phyloP scores from a whole-genome alignment of 2,888 invertebrate species.

The Laspeyria flexula region DNA sequence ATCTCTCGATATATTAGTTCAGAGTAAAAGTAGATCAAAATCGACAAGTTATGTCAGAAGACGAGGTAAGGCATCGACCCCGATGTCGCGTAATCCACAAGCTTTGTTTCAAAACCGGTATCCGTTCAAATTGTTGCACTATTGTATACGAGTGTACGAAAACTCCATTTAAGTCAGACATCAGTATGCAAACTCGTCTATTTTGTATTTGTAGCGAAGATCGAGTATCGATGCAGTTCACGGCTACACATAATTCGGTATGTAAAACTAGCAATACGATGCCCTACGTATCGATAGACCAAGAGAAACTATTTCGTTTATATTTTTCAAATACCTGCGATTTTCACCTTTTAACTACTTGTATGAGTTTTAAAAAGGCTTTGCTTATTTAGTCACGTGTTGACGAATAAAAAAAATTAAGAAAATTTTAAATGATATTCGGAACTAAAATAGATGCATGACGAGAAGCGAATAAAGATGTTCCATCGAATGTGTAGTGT shows the following conservation, averaged over 20 bases:
- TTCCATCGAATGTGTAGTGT: too few species aligned
- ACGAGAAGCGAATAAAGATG: too few species aligned
- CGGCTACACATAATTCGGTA: conserved; percentile 60
- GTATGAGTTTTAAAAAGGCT: too few species aligned
- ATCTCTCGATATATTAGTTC: conserved; percentile 15
- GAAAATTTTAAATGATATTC: too few species aligned
- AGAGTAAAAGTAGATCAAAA: conserved; percentile 48
- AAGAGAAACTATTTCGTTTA: conserved; percentile 61
- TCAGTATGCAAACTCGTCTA: conserved; percentile 32
- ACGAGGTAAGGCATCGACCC: conserved; percentile 49
- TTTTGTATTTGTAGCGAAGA: conserved; percentile 35
- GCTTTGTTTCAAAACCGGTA: conserved; percentile 42
- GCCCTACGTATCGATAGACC: conserved; percentile 63
- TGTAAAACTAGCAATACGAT: conserved; percentile 62
- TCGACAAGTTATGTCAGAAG: conserved; percentile 48
- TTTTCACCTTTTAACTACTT: too few species aligned
- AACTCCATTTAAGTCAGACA: conserved; percentile 29
- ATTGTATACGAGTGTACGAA: conserved; percentile 19
- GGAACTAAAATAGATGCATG: too few species aligned
- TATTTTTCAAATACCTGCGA: too few species aligned
- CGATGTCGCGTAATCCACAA: conserved; percentile 48
- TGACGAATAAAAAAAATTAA: too few species aligned
- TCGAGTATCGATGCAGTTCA: conserved; percentile 60
- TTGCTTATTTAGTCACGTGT: too few species aligned
- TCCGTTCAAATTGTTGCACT: conserved; percentile 31